phyloP scores from a whole-genome alignment of 2,113 vertebrate species.

The Puntigrus tetrazona region DNA sequence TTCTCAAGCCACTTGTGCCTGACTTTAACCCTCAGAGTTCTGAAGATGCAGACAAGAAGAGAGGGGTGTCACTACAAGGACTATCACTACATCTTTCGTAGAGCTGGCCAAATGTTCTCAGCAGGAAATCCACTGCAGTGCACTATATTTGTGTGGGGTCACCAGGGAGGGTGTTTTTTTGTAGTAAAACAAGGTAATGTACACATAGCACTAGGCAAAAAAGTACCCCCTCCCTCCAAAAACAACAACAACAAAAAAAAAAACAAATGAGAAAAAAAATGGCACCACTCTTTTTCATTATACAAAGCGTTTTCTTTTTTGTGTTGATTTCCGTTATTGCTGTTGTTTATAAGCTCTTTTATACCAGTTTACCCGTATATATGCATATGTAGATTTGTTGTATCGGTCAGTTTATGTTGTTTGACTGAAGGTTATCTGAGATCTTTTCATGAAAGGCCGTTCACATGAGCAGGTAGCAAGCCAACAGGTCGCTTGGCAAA shows the following conservation, averaged over 20 bases:
- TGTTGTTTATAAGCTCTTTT: conserved; percentile 85
- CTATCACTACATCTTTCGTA: conserved; percentile 76
- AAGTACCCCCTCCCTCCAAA: conserved; percentile 56
- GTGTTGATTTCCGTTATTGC: conserved; percentile 62
- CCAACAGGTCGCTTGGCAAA: background rate
- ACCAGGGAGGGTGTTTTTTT: conserved; percentile 75
- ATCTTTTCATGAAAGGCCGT: conserved; percentile 33
- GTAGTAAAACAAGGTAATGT: conserved; percentile 65
- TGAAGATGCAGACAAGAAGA: conserved; percentile 68
- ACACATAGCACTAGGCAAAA: conserved; percentile 57
- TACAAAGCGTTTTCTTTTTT: conserved; percentile 16
- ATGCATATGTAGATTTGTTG: conserved; percentile 42
- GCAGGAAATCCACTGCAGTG: conserved; percentile 72
- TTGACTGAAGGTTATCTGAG: conserved; percentile 32
- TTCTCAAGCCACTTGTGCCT: conserved; percentile 96
- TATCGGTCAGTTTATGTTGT: conserved; percentile 44
- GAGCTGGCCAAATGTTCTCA: conserved; percentile 82
- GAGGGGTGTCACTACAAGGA: conserved; percentile 69
- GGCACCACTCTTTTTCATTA: conserved; percentile 62
- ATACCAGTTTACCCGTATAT: conserved; percentile 52
- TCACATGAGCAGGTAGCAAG: conserved; percentile 33
- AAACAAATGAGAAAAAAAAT: conserved; percentile 45
- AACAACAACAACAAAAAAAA: conserved; percentile 54
- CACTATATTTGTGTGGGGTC: conserved; percentile 76
- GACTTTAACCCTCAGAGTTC: conserved; percentile 73